A percentile compares a stretch with the other conserved stretches of the same genome.
phyloP scores from a whole-genome alignment of 2,113 vertebrate species.

The Tenrec ecaudatus region DNA sequence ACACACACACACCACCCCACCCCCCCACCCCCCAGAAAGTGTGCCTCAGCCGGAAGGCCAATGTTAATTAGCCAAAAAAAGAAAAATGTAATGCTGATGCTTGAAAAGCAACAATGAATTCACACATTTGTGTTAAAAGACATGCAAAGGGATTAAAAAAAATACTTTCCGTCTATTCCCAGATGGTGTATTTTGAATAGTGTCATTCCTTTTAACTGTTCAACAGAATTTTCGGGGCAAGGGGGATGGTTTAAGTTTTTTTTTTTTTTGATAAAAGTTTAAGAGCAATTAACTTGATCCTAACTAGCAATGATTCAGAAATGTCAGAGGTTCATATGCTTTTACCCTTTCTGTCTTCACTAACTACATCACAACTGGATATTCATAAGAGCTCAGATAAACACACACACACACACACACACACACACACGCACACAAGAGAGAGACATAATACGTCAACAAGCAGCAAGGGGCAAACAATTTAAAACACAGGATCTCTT shows the following conservation, averaged over 20 bases:
- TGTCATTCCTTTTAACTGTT: slow-evolving; percentile 81
- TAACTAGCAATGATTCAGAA: slow-evolving; percentile 82
- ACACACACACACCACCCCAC: too few species aligned
- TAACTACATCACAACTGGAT: slow-evolving; percentile 63
- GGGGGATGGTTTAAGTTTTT: too few species aligned
- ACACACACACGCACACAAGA: too few species aligned
- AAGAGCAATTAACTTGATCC: slow-evolving; percentile 82
- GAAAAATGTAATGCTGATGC: background rate
- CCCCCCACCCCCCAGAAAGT: background rate
- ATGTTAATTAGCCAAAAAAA: slow-evolving; percentile 39
- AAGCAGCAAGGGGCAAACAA: background rate
- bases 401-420: background rate
- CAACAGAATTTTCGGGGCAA: slow-evolving; percentile 76
- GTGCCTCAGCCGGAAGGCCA: background rate
- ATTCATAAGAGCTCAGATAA: slow-evolving; percentile 56
- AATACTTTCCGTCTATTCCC: slow-evolving; percentile 75
- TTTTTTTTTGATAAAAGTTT: slow-evolving; percentile 67
- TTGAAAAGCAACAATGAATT: background rate
- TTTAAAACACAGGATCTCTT: slow-evolving; percentile 47
- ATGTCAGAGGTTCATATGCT: slow-evolving; percentile 68
- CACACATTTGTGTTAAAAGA: slow-evolving; percentile 11
- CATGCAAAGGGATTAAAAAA: background rate
- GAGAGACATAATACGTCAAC: background rate
- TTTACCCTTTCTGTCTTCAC: slow-evolving; percentile 34
- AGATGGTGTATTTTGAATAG: slow-evolving; percentile 77